Evolutionary conservation across 2,888 invertebrate genomes (phyloP), one percentile per base, ranked within the genome.

Genomic region (Phania funesta): DNA sequence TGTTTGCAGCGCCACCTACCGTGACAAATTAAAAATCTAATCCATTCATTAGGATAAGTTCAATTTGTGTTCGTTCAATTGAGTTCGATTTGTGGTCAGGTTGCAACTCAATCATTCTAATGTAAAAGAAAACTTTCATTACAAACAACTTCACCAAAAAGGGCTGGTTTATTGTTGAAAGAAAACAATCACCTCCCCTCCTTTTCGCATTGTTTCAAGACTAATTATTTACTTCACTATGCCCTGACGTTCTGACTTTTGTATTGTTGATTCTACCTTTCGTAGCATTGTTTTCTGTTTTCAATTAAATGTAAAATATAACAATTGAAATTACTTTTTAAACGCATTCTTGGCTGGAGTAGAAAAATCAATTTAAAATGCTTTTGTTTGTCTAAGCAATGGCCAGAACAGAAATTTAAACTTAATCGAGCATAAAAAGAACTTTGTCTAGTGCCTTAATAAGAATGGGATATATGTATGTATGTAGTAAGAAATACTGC

Each of bases 401-500:
- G 62, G 44, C 29, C 35, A 24, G 50, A 50, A 29, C 48, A 32
- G 62, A 13, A 73, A 60, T 41, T 60, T 11, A 71, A 52, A 67
- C n/a, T 62, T 67, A 77, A 76, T 81, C 77, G 78, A 81, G 71
- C 73, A 67, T 77, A 77, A 77, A 77, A n/a, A 62, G 29, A 76
- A 81, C 78, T 73, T 81, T 77, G 71, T 73, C 77, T 78, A 44
- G 32, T 38, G 46, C 35, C 13, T 62, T 38, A 38, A 54, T 7
- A 50, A 48, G 20, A 16, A 35, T 16, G 6, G 22, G 18, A 24
- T 32, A 54, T n/a, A n/a, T n/a, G n/a, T n/a, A n/a, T n/a, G 29
- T 8, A 52, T n/a, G 9, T 29, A 13, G 3, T 13, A 29, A n/a
- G 9, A 52, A 16, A 44, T 13, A 22, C 9, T 18, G 9, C 4